Percentiles rank a stretch among this genome's conserved stretches.
These are phyloP conservation scores for Cardiocondyla obscurior DNA, from an alignment of 1,140 invertebrate species.

Conservation along the genomic window DNA sequence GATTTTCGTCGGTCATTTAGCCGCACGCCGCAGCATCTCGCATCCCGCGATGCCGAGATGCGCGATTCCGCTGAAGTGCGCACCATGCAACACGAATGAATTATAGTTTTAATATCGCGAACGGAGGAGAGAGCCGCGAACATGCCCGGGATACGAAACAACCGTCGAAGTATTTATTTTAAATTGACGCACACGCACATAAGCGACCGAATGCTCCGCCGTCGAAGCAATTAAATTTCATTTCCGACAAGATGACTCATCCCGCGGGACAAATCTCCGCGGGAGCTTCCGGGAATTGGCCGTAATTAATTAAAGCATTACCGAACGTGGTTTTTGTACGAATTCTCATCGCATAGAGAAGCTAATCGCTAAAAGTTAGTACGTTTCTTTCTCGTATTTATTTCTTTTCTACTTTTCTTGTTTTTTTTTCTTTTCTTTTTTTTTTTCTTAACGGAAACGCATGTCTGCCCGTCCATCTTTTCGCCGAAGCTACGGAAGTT, in stretches of 20 bases:
- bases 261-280: not conserved
- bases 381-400: not conserved
- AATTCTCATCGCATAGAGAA: not conserved
- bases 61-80: not conserved
- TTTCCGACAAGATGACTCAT: not conserved
- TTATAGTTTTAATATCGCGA: constrained; percentile 23
- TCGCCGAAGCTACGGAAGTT: constrained; percentile 8
- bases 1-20: constrained; percentile 34
- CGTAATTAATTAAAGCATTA: not conserved
- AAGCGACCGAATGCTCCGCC: not conserved
- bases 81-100: not conserved
- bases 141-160: not conserved
- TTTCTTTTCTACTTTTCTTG: no score
- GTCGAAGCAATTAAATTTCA: not conserved
- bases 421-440: not conserved
- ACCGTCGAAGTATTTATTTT: not conserved
- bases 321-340: not conserved
- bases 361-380: not conserved
- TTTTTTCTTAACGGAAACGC: not conserved
- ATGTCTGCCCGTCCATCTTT: not conserved
- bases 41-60: not conserved
- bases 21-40: not conserved
- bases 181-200: not conserved
- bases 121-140: not conserved
- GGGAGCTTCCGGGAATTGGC: not conserved